phyloP scores from a whole-genome alignment of 2,797 vertebrate genomes.

The Setipinna tenuifilis region DNA sequence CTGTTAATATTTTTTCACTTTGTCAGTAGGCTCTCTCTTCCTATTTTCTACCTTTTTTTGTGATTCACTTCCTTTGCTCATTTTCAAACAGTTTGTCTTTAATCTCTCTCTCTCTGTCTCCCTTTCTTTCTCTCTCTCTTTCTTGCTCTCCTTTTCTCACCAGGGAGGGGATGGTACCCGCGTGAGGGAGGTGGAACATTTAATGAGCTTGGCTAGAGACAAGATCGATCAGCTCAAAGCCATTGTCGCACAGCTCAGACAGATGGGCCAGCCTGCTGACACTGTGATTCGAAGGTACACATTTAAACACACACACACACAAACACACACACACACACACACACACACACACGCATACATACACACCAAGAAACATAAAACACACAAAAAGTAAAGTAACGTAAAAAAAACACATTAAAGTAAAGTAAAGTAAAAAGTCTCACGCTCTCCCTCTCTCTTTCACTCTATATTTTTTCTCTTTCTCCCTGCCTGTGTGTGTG shows the following conservation, averaged over 20 bases:
- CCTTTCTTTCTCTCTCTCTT: neutral
- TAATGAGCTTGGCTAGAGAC: conserved; percentile 64
- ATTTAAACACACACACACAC: neutral
- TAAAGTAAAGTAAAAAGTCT: no score
- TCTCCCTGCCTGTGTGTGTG: neutral
- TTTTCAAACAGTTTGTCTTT: neutral
- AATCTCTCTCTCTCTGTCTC: neutral
- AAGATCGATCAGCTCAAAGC: conserved; percentile 63
- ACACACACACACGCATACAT: neutral
- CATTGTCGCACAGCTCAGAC: conserved; percentile 59
- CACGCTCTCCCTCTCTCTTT: neutral
- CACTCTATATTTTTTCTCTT: neutral
- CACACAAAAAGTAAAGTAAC: no score
- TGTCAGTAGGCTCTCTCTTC: neutral
- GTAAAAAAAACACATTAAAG: no score
- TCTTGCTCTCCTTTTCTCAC: neutral
- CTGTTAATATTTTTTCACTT: neutral
- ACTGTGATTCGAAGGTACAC: conserved; percentile 64
- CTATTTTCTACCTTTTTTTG: neutral
- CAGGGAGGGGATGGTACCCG: no score
- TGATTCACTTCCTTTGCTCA: neutral
- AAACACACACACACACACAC: neutral
- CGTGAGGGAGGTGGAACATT: conserved; percentile 51
- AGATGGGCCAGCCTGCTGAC: conserved; percentile 68
- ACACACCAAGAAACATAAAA: neutral